These are phyloP conservation scores for Pardalotus punctatus DNA, from an alignment of 2,113 vertebrate genomes.

Conservation along the genomic window DNA sequence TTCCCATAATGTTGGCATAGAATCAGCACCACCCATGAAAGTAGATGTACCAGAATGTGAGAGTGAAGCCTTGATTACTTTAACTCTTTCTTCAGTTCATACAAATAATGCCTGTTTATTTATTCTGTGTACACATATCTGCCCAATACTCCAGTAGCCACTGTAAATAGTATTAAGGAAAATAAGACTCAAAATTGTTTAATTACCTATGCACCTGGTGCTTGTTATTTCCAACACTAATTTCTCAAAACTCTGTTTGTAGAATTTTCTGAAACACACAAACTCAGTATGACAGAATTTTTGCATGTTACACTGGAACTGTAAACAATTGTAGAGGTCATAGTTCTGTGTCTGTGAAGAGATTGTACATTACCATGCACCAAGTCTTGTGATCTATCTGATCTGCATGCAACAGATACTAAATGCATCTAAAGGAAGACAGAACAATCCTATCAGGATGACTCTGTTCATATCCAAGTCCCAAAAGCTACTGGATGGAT, in stretches of 20 bases:
- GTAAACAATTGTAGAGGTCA: not conserved
- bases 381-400: not conserved
- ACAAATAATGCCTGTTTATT: not conserved
- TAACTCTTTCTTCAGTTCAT: not conserved
- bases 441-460: not conserved
- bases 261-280: not conserved
- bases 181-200: not conserved
- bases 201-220: not conserved
- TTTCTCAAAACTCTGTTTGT: not conserved
- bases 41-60: not conserved
- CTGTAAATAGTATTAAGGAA: not conserved
- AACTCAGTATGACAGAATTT: not conserved
- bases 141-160: not conserved
- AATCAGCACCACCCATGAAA: not conserved
- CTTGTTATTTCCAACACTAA: not conserved
- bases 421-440: not conserved
- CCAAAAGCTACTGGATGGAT: not conserved
- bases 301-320: not conserved
- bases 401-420: not conserved
- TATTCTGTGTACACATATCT: not conserved
- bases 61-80: not conserved
- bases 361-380: not conserved
- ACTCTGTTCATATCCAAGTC: not conserved
- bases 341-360: not conserved
- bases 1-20: not conserved